Evolutionary conservation across 2,797 vertebrate species (phyloP).

Genomic region (Prunella strophiata): DNA sequence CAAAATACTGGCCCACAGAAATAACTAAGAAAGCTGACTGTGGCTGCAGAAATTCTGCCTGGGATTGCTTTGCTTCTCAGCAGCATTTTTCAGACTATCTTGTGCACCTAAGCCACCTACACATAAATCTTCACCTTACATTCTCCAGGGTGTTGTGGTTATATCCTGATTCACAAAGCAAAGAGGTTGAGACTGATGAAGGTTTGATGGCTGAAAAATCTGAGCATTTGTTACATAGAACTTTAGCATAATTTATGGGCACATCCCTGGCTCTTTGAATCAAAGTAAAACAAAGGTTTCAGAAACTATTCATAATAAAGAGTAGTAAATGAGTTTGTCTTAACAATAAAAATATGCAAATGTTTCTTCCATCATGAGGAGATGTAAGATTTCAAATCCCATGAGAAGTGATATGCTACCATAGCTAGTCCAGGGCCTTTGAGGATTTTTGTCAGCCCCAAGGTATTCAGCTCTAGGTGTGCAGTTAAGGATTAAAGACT

Average conservation of each 20-base stretch:
- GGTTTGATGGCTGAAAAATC: neutral
- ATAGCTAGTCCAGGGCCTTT: neutral
- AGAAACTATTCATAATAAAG: neutral
- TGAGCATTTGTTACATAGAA: neutral
- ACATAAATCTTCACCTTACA: neutral
- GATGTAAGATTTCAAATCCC: neutral
- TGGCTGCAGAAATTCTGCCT: neutral
- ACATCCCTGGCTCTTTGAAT: neutral
- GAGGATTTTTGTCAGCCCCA: neutral
- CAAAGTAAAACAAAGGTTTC: neutral
- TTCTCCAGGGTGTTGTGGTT: rapidly evolving
- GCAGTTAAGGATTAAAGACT: neutral
- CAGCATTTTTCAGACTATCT: neutral
- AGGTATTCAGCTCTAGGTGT: neutral
- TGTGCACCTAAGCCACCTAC: neutral
- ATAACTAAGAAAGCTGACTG: neutral
- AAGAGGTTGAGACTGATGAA: neutral
- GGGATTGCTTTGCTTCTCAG: neutral
- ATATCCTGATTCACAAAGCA: neutral
- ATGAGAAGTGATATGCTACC: neutral
- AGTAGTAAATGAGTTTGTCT: neutral
- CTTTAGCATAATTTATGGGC: neutral
- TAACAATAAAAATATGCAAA: neutral
- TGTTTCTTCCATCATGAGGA: neutral
- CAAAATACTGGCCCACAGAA: neutral